Conservation (phyloP, 2,888 invertebrate genomes). For the Caenorhabditis virilis region DNA sequence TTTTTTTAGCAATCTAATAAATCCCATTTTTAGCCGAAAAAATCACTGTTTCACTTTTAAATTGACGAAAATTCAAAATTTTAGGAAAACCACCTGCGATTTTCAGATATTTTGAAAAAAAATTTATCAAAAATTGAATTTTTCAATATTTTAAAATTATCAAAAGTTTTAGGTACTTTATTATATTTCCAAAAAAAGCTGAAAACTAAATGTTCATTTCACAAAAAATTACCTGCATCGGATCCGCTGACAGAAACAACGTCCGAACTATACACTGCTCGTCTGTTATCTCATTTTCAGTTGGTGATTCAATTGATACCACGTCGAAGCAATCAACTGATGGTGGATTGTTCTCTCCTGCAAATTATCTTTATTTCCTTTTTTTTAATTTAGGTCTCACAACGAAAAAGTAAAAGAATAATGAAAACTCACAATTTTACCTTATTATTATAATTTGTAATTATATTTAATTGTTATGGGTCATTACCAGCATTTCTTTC, state of each 20-base stretch:
- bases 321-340: conserved; percentile 41
- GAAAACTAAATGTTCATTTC: background rate
- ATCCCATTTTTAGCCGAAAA: background rate
- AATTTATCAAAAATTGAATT: too few species aligned
- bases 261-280: conserved; percentile 47
- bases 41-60: background rate
- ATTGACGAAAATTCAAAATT: too few species aligned
- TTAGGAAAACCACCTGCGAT: too few species aligned
- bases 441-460: too few species aligned
- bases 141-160: too few species aligned
- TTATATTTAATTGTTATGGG: too few species aligned
- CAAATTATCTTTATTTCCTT: background rate
- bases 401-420: too few species aligned
- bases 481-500: too few species aligned
- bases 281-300: conserved; percentile 23
- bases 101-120: too few species aligned
- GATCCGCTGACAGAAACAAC: conserved; percentile 40
- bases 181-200: conserved; percentile 2
- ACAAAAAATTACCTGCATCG: conserved; percentile 31
- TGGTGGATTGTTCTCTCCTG: conserved; percentile 41
- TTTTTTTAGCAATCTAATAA: too few species aligned
- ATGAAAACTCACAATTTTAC: too few species aligned
- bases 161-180: too few species aligned
- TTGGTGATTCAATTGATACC: conserved; percentile 26
- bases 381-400: background rate